Evolutionary conservation across 2,888 invertebrate species (phyloP), one percentile per base, ranked within the genome.

Genomic region (Sminthurinus aureus): DNA sequence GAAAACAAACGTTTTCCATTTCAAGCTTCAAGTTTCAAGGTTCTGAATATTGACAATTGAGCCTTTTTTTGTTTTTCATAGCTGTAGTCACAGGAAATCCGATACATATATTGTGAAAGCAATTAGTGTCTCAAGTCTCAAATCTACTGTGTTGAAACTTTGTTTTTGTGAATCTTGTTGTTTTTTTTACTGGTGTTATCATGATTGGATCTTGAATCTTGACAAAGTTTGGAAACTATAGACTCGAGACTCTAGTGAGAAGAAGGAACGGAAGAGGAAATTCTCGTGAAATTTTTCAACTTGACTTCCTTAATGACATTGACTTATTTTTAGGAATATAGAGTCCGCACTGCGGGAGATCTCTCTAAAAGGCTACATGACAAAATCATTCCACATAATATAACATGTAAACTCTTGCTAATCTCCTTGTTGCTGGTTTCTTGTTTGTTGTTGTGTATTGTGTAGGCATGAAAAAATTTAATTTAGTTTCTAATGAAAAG

Each of bases 231-330:
- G 38, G 38, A 38, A 38, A 38, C n/a, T n/a, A n/a, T n/a, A n/a
- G n/a, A n/a, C n/a, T n/a, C n/a, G n/a, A n/a, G n/a, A n/a, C n/a
- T n/a, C 15, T 66, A 12, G 11, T 67, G n/a, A 13, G 22, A 67
- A 38, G 38, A 38, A 38, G 38, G 26, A 71, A 9, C 24, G 24
- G 71, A 24, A 22, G 22, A 71, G 71, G 26, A 26, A 26, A 71
- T 15, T 12, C 69, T 24, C 71, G 24, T 12, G 22, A 24, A 15
- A 71, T 71, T 71, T 69, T 20, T 69, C 69, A 69, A 13, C 71
- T 71, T 71, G 24, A 71, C 24, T 71, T 71, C 71, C 71, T 71
- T 71, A 71, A 71, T 71, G 71, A 71, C 71, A 71, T 24, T 24
- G 24, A 11, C 8, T 71, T 69, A 71, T 71, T 71, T 71, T 71